A percentile compares a stretch with the other conserved stretches of the same genome.
Conservation (phyloP, 2,888 invertebrate species). For the Andrena marginata region DNA sequence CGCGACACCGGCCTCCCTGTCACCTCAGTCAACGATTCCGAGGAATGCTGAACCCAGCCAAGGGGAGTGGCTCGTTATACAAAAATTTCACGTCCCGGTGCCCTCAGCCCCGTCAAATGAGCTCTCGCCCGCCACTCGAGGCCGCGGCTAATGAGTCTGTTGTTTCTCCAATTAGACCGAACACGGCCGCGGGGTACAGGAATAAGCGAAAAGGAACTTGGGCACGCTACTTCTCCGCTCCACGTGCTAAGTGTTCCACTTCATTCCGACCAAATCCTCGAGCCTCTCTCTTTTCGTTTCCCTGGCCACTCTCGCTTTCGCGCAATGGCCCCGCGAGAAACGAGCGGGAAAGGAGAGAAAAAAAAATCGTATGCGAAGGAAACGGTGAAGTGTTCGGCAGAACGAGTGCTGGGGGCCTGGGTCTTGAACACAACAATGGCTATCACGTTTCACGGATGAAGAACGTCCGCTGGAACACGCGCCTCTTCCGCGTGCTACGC, state of each 20-base stretch:
- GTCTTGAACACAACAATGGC: conserved; percentile 33
- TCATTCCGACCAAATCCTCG: conserved; percentile 57
- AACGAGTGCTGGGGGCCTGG: conserved; percentile 3
- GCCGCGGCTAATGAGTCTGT: conserved; percentile 78
- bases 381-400: conserved; percentile 4
- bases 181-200: conserved; percentile 55
- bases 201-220: conserved; percentile 56
- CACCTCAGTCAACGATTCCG: conserved; percentile 33
- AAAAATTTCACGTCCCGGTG: conserved; percentile 76
- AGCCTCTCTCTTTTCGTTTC: conserved; percentile 28
- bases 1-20: conserved; percentile 17
- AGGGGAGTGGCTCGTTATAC: conserved; percentile 78
- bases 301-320: conserved; percentile 39
- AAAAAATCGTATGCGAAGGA: neutral
- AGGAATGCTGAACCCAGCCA: conserved; percentile 28
- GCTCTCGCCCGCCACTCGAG: conserved; percentile 66
- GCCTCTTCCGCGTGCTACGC: neutral
- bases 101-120: conserved; percentile 72
- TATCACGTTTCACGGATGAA: conserved; percentile 27
- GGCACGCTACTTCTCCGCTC: conserved; percentile 44
- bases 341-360: too few relatives aligned
- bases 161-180: conserved; percentile 78
- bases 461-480: neutral
- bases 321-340: conserved; percentile 25
- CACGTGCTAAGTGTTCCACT: conserved; percentile 64